Conservation (phyloP, 1,140 invertebrate genomes). For the Neuroterus valhalla region DNA sequence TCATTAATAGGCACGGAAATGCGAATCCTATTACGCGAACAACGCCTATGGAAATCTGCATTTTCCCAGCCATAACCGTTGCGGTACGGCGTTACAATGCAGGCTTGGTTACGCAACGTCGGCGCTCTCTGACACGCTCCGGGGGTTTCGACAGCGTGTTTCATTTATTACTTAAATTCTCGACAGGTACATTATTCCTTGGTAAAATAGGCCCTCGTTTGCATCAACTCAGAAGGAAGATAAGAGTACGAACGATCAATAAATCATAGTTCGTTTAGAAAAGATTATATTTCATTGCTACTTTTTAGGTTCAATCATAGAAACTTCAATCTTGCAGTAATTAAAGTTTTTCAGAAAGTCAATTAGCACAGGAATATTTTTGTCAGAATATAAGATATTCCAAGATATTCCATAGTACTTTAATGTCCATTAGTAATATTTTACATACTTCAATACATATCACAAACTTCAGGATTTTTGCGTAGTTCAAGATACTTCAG, state of each 20-base stretch:
- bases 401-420: too few relatives aligned
- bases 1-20: slow-evolving; percentile 35
- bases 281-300: too few relatives aligned
- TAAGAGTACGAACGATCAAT: not conserved
- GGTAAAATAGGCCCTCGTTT: not conserved
- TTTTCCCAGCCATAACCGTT: slow-evolving; percentile 53
- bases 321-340: too few relatives aligned
- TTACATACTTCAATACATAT: too few relatives aligned
- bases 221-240: not conserved
- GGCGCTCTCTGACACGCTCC: slow-evolving; percentile 58
- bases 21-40: slow-evolving; percentile 16
- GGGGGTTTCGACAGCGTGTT: slow-evolving; percentile 57
- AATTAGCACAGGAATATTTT: too few relatives aligned
- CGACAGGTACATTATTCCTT: not conserved
- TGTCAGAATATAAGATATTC: too few relatives aligned
- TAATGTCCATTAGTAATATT: too few relatives aligned
- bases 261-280: not conserved
- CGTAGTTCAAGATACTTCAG: too few relatives aligned
- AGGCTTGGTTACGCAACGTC: slow-evolving; percentile 49
- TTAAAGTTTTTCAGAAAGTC: too few relatives aligned
- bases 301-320: too few relatives aligned
- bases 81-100: slow-evolving; percentile 44
- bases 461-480: too few relatives aligned
- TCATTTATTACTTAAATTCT: slow-evolving; percentile 54
- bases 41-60: slow-evolving; percentile 44